phyloP scores from a whole-genome alignment of 1,140 invertebrate genomes.

The Ostrea denselamellosa region DNA sequence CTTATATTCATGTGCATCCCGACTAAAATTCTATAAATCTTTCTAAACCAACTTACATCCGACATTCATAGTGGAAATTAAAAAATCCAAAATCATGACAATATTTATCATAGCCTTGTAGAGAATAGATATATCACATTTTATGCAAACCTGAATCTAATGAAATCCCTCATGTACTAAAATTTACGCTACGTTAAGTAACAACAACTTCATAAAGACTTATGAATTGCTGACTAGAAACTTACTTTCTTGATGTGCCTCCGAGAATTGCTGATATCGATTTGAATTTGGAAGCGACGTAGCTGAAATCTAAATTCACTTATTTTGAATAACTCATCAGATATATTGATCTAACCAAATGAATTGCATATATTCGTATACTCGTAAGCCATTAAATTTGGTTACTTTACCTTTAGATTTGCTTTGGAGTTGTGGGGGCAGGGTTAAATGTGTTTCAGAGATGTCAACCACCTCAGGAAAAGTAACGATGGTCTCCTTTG shows the following conservation, averaged over 20 bases:
- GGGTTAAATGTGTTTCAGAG: background rate
- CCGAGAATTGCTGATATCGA: slow-evolving; percentile 12
- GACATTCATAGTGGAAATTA: too few relatives aligned
- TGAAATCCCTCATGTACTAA: too few relatives aligned
- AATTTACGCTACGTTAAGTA: too few relatives aligned
- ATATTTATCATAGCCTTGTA: too few relatives aligned
- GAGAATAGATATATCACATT: too few relatives aligned
- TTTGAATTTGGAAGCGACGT: slow-evolving; percentile 5
- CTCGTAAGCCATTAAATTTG: too few relatives aligned
- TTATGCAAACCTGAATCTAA: too few relatives aligned
- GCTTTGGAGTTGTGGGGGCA: background rate
- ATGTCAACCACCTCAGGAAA: background rate
- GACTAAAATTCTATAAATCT: background rate
- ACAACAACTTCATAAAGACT: too few relatives aligned
- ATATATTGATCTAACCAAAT: too few relatives aligned
- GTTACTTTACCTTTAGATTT: background rate
- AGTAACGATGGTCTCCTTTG: background rate
- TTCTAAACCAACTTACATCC: too few relatives aligned
- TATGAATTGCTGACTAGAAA: background rate
- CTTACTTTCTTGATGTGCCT: background rate
- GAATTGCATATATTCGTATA: too few relatives aligned
- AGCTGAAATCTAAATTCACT: background rate
- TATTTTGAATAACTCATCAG: background rate
- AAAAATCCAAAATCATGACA: too few relatives aligned
- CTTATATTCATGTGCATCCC: background rate